Percentiles rank a stretch among this genome's conserved stretches.
Evolutionary conservation across 2,113 vertebrate species (phyloP).

Genomic region (Colossoma macropomum): DNA sequence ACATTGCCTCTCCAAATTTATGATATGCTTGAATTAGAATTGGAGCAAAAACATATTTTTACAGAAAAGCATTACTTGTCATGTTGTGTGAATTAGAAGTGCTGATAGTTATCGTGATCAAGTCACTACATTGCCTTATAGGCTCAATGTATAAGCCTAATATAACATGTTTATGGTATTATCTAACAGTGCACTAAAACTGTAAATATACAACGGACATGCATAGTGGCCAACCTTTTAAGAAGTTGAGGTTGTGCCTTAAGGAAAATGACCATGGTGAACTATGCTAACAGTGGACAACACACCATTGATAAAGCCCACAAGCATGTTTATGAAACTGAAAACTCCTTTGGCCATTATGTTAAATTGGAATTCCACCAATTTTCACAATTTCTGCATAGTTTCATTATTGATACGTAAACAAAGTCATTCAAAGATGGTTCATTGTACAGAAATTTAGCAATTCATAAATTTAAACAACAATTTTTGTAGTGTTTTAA

Average conservation of each 20-base stretch:
- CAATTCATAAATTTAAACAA: too few species aligned
- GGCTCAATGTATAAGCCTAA: too few species aligned
- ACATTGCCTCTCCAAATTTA: background rate
- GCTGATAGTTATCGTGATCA: background rate
- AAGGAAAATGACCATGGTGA: conserved; percentile 11
- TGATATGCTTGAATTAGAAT: background rate
- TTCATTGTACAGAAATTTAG: too few species aligned
- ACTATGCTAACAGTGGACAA: background rate
- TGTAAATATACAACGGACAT: background rate
- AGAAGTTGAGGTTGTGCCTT: background rate
- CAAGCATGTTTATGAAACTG: background rate
- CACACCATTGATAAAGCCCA: background rate
- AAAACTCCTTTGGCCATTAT: background rate
- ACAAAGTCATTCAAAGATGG: too few species aligned
- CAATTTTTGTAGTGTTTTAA: too few species aligned
- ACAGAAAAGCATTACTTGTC: background rate
- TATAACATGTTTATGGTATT: too few species aligned
- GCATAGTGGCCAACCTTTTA: background rate
- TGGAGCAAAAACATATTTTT: conserved; percentile 4
- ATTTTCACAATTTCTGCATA: too few species aligned
- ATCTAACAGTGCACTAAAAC: too few species aligned
- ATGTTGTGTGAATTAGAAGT: background rate
- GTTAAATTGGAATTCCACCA: too few species aligned
- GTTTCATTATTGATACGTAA: too few species aligned
- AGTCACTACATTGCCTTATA: background rate